Conservation (phyloP, 2,888 invertebrate species). For the Osedax frankpressi region DNA sequence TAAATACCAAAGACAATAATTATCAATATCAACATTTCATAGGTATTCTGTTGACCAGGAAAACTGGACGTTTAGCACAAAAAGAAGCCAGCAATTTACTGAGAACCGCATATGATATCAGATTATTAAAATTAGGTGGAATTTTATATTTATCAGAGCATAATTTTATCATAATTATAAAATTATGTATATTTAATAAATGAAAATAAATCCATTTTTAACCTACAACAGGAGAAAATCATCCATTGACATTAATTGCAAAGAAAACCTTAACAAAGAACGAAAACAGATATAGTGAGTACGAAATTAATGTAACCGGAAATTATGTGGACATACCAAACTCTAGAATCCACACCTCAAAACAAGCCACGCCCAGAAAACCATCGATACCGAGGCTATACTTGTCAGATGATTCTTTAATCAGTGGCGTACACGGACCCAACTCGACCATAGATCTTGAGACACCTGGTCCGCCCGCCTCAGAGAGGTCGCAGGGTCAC, state of each 20-base stretch:
- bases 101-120: not conserved
- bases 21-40: not conserved
- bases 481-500: slow-evolving; percentile 29
- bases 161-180: no score
- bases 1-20: no score
- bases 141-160: no score
- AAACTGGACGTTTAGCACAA: not conserved
- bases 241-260: not conserved
- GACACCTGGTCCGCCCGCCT: slow-evolving; percentile 14
- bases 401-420: no score
- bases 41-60: not conserved
- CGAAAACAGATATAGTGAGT: not conserved
- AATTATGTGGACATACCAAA: not conserved
- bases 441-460: slow-evolving; percentile 30
- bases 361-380: no score
- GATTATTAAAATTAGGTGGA: not conserved
- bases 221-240: not conserved
- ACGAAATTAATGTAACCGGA: not conserved
- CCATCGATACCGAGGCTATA: no score
- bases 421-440: slow-evolving; percentile 29
- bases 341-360: no score
- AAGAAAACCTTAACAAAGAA: not conserved
- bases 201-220: no score
- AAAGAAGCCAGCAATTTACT: not conserved
- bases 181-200: no score